A percentile compares a stretch with the other conserved stretches of the same genome.
Conservation (phyloP, 2,113 vertebrate species). For the Hystrix brachyura region DNA sequence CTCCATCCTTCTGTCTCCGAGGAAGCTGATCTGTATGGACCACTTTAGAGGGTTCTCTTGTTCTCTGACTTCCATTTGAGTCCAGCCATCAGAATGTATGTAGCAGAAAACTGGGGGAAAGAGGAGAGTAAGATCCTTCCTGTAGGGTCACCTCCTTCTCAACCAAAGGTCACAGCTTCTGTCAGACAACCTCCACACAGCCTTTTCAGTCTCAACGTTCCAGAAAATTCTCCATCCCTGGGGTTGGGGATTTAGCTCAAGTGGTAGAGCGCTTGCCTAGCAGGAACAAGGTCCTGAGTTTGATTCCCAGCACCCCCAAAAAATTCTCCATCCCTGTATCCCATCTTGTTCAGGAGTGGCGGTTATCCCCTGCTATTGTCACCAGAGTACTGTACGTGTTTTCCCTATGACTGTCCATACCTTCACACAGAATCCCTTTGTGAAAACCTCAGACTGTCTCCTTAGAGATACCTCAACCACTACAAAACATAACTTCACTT, state of each 20-base stretch:
- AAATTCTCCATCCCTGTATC: background rate
- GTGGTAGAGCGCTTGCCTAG: too few relatives aligned
- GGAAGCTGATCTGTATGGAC: background rate
- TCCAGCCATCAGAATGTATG: background rate
- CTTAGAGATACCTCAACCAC: background rate
- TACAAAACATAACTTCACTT: background rate
- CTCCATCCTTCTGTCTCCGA: background rate
- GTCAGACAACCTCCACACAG: background rate
- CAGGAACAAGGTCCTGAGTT: too few relatives aligned
- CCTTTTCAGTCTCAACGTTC: background rate
- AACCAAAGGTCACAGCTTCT: background rate
- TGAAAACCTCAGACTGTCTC: background rate
- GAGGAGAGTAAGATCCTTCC: background rate
- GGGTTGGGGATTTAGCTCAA: too few relatives aligned
- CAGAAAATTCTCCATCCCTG: background rate
- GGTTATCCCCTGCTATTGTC: background rate
- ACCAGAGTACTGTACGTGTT: background rate
- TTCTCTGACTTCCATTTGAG: background rate
- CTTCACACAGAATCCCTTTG: background rate
- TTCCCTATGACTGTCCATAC: background rate
- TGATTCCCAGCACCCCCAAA: background rate
- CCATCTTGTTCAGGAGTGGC: background rate
- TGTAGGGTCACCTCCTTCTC: background rate
- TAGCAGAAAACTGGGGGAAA: background rate
- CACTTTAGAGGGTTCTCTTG: background rate